A percentile compares a stretch with the other conserved stretches of the same genome.
Evolutionary conservation across 2,797 vertebrate species (phyloP).

Genomic region (Takifugu rubripes): DNA sequence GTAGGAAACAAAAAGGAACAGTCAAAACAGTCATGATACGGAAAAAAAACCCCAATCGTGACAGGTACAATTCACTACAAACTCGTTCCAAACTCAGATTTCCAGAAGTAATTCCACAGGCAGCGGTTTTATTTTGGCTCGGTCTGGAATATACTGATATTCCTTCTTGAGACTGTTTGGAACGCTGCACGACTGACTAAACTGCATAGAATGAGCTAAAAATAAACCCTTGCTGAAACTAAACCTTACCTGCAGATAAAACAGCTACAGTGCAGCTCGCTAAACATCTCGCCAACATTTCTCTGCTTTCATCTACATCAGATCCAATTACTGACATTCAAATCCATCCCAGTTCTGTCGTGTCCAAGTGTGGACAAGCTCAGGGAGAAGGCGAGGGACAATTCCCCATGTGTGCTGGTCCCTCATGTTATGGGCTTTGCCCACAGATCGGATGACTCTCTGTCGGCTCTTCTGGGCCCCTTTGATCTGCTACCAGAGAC

Average conservation of each 20-base stretch:
- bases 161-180: constrained; percentile 44
- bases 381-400: constrained; percentile 43
- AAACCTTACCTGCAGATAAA: constrained; percentile 29
- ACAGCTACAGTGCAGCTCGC: constrained; percentile 6
- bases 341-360: constrained; percentile 33
- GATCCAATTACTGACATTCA: constrained; percentile 24
- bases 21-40: constrained; percentile 20
- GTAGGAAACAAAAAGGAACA: background rate
- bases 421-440: constrained; percentile 58
- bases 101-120: constrained; percentile 36
- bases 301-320: constrained; percentile 25
- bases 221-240: constrained; percentile 38
- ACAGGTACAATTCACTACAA: constrained; percentile 23
- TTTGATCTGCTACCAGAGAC: constrained; percentile 65
- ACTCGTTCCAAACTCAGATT: constrained; percentile 36
- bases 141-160: constrained; percentile 36
- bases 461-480: constrained; percentile 43
- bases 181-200: constrained; percentile 37
- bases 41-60: constrained; percentile 13
- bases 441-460: constrained; percentile 71
- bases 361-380: constrained; percentile 20
- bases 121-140: constrained; percentile 51
- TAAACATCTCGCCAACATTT: constrained; percentile 21
- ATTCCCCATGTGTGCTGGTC: constrained; percentile 55
- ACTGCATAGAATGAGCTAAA: constrained; percentile 48